Evolutionary conservation across 2,797 vertebrate genomes (phyloP).

Genomic region (Hirundo rustica): DNA sequence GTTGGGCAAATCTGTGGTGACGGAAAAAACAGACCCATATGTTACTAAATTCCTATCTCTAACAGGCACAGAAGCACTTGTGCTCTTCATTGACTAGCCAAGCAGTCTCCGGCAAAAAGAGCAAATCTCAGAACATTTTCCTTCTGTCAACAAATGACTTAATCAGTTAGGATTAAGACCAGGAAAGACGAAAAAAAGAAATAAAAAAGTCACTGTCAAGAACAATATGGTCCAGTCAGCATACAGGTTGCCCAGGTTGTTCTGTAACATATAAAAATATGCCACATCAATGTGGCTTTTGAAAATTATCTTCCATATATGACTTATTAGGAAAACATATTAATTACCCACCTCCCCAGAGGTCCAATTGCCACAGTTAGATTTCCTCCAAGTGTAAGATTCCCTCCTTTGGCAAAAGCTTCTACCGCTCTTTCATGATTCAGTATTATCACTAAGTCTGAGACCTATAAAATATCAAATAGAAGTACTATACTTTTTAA

Average conservation of each 20-base stretch:
- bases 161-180: not conserved
- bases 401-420: constrained; percentile 95
- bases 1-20: not conserved
- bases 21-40: not conserved
- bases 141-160: not conserved
- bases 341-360: constrained; percentile 86
- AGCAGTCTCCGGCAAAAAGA: not conserved
- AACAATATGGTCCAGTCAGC: not conserved
- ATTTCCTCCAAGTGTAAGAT: constrained; percentile 95
- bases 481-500: not conserved
- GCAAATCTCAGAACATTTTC: not conserved
- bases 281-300: not conserved
- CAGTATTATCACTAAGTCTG: constrained; percentile 95
- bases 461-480: constrained; percentile 80
- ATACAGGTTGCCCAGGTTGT: not conserved
- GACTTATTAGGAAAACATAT: not conserved
- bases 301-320: not conserved
- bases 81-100: not conserved
- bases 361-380: constrained; percentile 94
- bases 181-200: not conserved
- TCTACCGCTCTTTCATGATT: constrained; percentile 92
- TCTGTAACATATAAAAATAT: not conserved
- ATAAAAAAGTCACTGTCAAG: not conserved
- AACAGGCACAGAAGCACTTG: not conserved
- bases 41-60: not conserved